These are phyloP conservation scores for Electrona antarctica DNA, from an alignment of 2,113 vertebrate genomes.

Conservation along the genomic window DNA sequence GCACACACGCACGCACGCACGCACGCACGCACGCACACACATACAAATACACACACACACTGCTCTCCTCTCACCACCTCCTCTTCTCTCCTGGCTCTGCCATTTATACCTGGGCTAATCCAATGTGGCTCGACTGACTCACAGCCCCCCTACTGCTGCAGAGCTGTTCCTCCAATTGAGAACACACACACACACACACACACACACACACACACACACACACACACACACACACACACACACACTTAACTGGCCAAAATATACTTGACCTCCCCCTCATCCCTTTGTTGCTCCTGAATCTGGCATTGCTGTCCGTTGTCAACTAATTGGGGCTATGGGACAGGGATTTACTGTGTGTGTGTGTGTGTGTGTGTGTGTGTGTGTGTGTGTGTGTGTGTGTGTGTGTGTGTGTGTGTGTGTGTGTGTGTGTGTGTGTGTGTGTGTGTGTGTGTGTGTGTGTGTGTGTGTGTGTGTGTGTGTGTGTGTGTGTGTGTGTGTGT, in stretches of 20 bases:
- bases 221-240: no score
- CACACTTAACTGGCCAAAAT: conserved; percentile 55
- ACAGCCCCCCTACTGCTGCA: conserved; percentile 22
- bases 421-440: neutral
- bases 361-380: neutral
- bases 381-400: neutral
- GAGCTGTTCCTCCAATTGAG: conserved; percentile 32
- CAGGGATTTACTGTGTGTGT: neutral
- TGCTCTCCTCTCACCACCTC: neutral
- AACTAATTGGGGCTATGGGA: neutral
- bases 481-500: no score
- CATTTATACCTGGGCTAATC: conserved; percentile 68
- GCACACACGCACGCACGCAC: no score
- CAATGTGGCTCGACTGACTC: conserved; percentile 52
- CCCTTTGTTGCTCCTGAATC: conserved; percentile 1
- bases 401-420: neutral
- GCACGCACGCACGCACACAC: neutral
- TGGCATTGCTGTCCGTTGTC: neutral
- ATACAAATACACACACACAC: neutral
- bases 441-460: no score
- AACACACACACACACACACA: no score
- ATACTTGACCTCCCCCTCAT: conserved; percentile 27
- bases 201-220: neutral
- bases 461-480: no score
- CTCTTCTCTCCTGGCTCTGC: conserved; percentile 29